Evolutionary conservation across 2,113 vertebrate species (phyloP).

Genomic region (Phyllopteryx taeniolatus): DNA sequence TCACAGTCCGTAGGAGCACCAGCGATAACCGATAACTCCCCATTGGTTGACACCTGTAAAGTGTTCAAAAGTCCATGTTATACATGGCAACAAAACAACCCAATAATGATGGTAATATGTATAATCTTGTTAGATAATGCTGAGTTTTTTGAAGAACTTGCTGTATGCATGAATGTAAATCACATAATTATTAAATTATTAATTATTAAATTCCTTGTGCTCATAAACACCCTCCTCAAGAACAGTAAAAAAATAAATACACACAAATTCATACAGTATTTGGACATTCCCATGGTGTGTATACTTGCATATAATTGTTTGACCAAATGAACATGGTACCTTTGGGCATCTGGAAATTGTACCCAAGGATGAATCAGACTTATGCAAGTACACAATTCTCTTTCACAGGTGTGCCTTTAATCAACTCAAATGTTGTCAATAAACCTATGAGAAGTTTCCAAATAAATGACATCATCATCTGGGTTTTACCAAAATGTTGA

Average conservation of each 20-base stretch:
- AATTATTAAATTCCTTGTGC: no score
- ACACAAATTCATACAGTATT: background rate
- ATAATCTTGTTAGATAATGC: slow-evolving; percentile 21
- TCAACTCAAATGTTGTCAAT: no score
- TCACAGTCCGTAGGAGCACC: slow-evolving; percentile 93
- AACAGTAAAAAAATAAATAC: background rate
- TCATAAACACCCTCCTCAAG: background rate
- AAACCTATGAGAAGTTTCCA: no score
- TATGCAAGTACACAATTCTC: no score
- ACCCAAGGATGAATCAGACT: no score
- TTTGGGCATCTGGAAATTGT: no score
- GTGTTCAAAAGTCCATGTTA: slow-evolving; percentile 27
- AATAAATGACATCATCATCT: no score
- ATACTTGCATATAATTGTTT: no score
- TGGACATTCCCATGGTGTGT: no score
- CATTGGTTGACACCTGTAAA: slow-evolving; percentile 87
- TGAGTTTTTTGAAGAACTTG: slow-evolving; percentile 6
- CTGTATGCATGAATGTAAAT: background rate
- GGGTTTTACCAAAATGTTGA: no score
- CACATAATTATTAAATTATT: background rate
- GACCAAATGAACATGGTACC: no score
- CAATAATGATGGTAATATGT: slow-evolving; percentile 14
- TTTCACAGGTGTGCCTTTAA: no score
- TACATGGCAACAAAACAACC: slow-evolving; percentile 10
- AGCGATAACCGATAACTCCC: slow-evolving; percentile 88